Percentiles rank a stretch among this genome's conserved stretches.
phyloP scores from a whole-genome alignment of 2,888 invertebrate genomes.

The Pandemis heparana region DNA sequence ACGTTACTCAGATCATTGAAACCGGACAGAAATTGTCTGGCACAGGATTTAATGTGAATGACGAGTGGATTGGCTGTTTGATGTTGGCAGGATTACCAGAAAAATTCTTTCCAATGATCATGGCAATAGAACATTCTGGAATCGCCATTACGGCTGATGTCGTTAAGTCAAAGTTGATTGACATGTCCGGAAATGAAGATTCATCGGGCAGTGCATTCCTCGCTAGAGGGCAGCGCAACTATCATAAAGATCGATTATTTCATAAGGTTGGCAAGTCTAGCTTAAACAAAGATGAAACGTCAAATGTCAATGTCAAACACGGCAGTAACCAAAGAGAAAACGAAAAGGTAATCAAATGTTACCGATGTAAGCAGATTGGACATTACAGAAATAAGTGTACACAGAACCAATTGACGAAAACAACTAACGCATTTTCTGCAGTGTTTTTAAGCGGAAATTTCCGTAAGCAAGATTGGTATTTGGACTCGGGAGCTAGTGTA shows the following conservation, averaged over 20 bases:
- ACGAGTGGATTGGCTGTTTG: not conserved
- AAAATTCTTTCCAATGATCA: not conserved
- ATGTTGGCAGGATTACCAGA: not conserved
- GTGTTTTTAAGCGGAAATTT: constrained; percentile 44
- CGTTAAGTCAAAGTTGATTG: constrained; percentile 1
- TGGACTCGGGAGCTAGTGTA: constrained; percentile 43
- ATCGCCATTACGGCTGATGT: not conserved
- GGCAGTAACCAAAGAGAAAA: not conserved
- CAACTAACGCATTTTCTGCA: constrained; percentile 42
- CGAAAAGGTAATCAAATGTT: not conserved
- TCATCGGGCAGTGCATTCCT: not conserved
- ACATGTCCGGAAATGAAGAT: constrained; percentile 10
- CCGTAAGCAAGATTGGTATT: constrained; percentile 45
- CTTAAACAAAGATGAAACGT: no score
- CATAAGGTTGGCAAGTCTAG: no score
- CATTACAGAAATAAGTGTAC: not conserved
- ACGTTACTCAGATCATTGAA: not conserved
- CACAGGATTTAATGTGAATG: not conserved
- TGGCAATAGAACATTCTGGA: not conserved
- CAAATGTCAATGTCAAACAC: not conserved
- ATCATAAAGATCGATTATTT: not conserved
- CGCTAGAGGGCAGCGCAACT: not conserved
- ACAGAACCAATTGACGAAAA: not conserved
- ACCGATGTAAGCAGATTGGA: not conserved
- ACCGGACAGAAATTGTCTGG: not conserved